Evolutionary conservation across 2,797 vertebrate species (phyloP), one percentile per base, ranked within the genome.

Genomic region (Staurois parvus): DNA sequence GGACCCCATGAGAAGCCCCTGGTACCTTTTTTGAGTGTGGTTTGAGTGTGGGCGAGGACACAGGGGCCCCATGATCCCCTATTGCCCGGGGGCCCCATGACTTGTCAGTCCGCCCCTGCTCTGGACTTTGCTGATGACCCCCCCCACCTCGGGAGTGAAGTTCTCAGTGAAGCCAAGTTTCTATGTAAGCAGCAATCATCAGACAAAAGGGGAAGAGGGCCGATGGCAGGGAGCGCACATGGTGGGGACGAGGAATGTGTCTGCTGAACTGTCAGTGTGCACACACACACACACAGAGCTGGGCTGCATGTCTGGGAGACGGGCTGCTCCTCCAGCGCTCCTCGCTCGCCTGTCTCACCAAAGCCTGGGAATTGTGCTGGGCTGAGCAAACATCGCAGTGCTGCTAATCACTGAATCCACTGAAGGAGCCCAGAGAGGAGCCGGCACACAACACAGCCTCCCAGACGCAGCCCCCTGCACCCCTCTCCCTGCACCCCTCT

Each of bases 341-440:
- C 84, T 72, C 17, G 74, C 91, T 90, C 88, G 84, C 83, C 83
- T 89, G 88, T 88, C 87, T 76, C 84, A 1, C 86, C 88, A 7
- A 88, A 72, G 90, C 92, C 91, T 88, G 94, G 48, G 92, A 90
- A 88, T 91, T 72, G 85, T 40, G 90, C 91, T 88, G 91, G 80
- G 88, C 92, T 89, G 89, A 92, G 91, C 81, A 92, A 95, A 95
- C 94, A 89, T 52, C 0, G 5, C 86, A 81, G 84, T 84, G 88
- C 90, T 28, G 91, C 92, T 88, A 84, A 93, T 93, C 91, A 76
- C 90, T 34, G 34, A 34, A 86, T 70, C 88, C 88, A 89, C 90
- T 79, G 88, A 91, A 91, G 93, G 89, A 92, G 93, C 91, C 87
- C 89, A 87, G 90, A 87, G 42, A 74, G 90, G 89, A 91, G 91